Evolutionary conservation across 2,113 vertebrate species (phyloP), one percentile per base, ranked within the genome.

Genomic region (Nothobranchius furzeri): DNA sequence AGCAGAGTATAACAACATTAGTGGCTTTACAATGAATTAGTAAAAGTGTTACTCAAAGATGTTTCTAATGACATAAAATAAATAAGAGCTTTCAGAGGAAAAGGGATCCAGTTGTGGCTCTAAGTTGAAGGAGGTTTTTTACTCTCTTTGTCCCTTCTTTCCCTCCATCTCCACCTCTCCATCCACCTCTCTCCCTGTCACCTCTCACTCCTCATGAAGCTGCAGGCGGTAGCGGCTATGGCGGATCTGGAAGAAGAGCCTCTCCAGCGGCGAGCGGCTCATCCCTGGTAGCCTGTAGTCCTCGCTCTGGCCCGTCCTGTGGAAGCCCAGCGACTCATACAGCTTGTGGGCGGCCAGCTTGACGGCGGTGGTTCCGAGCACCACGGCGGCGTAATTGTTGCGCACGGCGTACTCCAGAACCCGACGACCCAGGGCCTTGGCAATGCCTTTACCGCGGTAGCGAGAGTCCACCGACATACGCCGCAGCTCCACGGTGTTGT

Each of bases 211-310:
- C 91, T 99, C 97, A 30, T 95, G 96, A 82, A 99, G 94, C 94
- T 98, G 96, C 91, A 99, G 93, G 90, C 95, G 95, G 92, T 99
- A 99, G 90, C 95, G 96, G 90, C 96, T 96, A 90, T 99, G 95
- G 89, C 96, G 97, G 85, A 99, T 93, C 95, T 99, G 98, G 93
- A 99, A 99, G 93, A 99, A 99, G 89, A 99, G 93, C 91, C 94
- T 95, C 94, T 99, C 96, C 61, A 95, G 91, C 68, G 92, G 88
- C 63, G 96, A 97, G 83, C 94, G 95, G 7, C 93, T 97, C 96
- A 98, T 99, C 63, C 97, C 96, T 0, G 97, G 96, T 54, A 99
- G 93, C 86, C 92, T 87, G 50, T 98, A 93, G 91, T 94, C 93
- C 90, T 98, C 95, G 0, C 92, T 94, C 0, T 94, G 94, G 49